Conservation (phyloP, 2,797 vertebrate species). For the Babyrousa celebensis region DNA sequence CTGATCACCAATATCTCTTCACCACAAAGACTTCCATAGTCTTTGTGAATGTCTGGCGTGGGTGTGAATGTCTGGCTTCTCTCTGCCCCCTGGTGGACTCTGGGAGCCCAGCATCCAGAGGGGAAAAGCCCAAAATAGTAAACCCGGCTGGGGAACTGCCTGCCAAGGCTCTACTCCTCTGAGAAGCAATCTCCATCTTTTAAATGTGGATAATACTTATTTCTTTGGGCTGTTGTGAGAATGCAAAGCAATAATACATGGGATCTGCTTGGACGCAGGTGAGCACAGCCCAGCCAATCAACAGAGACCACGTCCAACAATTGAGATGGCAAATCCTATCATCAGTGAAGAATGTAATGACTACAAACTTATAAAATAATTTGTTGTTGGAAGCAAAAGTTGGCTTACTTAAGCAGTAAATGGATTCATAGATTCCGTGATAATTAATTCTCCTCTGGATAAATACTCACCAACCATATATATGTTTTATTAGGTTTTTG, state of each 20-base stretch:
- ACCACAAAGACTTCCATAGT: neutral
- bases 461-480: neutral
- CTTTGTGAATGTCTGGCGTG: conserved; percentile 27
- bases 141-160: neutral
- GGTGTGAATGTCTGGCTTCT: conserved; percentile 51
- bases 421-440: neutral
- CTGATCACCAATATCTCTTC: neutral
- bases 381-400: conserved; percentile 1
- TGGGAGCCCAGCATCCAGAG: neutral
- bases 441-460: neutral
- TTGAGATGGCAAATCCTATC: neutral
- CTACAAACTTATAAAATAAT: neutral
- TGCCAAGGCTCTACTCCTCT: neutral
- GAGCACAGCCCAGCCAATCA: neutral
- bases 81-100: conserved; percentile 78
- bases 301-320: neutral
- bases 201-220: neutral
- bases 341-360: conserved; percentile 35
- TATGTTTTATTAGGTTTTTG: neutral
- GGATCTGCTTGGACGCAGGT: neutral
- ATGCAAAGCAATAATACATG: neutral
- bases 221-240: neutral
- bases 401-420: neutral
- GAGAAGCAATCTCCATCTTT: neutral
- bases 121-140: neutral